Percentiles rank a stretch among this genome's conserved stretches.
Conservation (phyloP, 2,888 invertebrate genomes). For the Lysandra coridon region DNA sequence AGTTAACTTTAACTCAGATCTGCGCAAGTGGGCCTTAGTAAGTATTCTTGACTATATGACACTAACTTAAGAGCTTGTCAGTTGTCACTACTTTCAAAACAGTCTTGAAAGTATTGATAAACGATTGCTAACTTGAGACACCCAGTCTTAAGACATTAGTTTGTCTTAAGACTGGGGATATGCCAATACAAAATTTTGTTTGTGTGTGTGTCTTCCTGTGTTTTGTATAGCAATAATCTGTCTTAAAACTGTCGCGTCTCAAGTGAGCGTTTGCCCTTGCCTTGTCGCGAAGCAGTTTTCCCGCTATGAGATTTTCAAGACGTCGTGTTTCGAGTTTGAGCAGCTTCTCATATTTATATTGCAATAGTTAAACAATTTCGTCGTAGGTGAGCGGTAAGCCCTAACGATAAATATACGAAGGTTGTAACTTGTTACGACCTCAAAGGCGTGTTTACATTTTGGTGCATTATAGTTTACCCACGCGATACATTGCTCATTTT, state of each 20-base stretch:
- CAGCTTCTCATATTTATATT: background rate
- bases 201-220: too few species aligned
- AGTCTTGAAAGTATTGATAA: too few species aligned
- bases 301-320: too few species aligned
- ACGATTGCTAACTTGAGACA: too few species aligned
- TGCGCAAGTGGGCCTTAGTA: background rate
- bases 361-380: background rate
- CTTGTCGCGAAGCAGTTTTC: too few species aligned
- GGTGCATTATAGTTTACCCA: background rate
- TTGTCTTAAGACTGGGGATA: too few species aligned
- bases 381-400: background rate
- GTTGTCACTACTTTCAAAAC: background rate
- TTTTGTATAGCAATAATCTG: too few species aligned
- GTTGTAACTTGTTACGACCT: background rate
- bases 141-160: too few species aligned
- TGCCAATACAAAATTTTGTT: too few species aligned
- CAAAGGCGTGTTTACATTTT: constrained; percentile 13
- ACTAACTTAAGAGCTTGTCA: background rate
- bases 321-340: background rate
- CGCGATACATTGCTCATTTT: constrained; percentile 12
- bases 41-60: background rate
- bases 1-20: too few species aligned
- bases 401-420: constrained; percentile 6
- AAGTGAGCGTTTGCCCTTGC: too few species aligned
- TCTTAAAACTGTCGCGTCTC: too few species aligned